Base-by-base conservation (phyloP, 30 jellyfish, hydroid and myxozoan species). In the Phacellophora camtschatica region DNA sequence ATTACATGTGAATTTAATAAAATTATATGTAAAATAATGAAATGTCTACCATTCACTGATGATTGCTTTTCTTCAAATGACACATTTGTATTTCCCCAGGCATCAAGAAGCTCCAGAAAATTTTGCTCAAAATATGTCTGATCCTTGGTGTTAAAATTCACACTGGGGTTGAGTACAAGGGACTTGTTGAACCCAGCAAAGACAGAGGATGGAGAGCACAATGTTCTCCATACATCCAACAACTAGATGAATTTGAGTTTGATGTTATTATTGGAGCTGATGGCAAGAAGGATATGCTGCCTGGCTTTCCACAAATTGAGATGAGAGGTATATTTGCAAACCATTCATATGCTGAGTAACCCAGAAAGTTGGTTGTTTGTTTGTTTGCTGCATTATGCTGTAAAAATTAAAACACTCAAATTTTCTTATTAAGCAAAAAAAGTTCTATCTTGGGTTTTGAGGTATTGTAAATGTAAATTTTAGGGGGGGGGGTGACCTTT, bases 301-400 rank as follows among this genome's bases (percentile, higher is more conserved):
- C 99, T 11, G 99, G 99, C 15, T 93, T 93, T 93, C 97, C 88
- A 19, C 99, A 93, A 82, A 93, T 93, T 45, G 99, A 93, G 76
- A 80, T 93, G 78, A 71, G 99, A 86, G 99, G 99, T 82, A 50
- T 12, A 78, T 34, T 37, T 62, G 51, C 54, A 13, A 20, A 22
- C 67, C 30, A 37, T 3, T 19, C 34, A 15, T 10, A 15, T 10
- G 55, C 5, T 61, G 62, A 6, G 25, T 53, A 11, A 53, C 6
- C 25, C 9, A 8, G 25, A 41, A 69, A 10, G 32, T 0, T 32
- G 15, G 27, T 0, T 18, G 0, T 35, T 33, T 63, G 0, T 63
- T 31, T 0, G n/a, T n/a, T n/a, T n/a, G n/a, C n/a, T n/a, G n/a
- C n/a, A n/a, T n/a, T n/a, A n/a, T n/a, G n/a, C n/a, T n/a, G n/a